phyloP scores from a whole-genome alignment of 2,888 invertebrate species.

The Scrobipalpa atriplicella region DNA sequence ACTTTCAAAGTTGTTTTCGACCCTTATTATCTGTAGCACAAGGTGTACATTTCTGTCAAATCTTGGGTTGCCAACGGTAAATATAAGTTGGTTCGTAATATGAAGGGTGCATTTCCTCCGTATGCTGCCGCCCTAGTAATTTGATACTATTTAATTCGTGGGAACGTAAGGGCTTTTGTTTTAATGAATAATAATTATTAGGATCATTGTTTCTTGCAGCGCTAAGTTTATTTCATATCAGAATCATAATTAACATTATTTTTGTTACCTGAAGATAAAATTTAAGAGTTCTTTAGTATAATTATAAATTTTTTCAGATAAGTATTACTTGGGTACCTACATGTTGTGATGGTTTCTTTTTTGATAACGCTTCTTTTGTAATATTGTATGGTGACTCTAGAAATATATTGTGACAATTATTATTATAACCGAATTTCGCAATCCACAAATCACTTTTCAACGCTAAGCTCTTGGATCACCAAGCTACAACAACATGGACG shows the following conservation, averaged over 20 bases:
- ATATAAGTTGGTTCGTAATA: conserved; percentile 41
- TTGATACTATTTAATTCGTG: conserved; percentile 73
- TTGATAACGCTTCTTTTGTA: no score
- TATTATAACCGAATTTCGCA: neutral
- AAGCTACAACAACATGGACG: neutral
- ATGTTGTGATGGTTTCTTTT: no score
- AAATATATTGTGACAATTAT: neutral
- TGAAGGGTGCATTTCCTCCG: conserved; percentile 49
- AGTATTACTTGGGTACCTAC: no score
- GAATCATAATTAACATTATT: neutral
- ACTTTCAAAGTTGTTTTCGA: neutral
- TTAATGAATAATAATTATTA: conserved; percentile 32
- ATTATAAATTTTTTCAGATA: no score
- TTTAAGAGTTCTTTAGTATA: no score
- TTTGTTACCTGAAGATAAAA: neutral
- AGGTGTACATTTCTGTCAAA: neutral
- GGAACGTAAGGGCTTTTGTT: conserved; percentile 52
- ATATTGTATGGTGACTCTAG: no score
- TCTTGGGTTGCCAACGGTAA: conserved; percentile 36
- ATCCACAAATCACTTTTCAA: neutral
- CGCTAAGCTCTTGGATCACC: neutral
- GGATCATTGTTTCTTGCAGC: conserved; percentile 2
- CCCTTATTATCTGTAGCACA: neutral
- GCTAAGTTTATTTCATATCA: neutral
- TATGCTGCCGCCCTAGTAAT: conserved; percentile 55